phyloP scores from a whole-genome alignment of 2,888 invertebrate genomes.

The Neoaliturus tenellus region DNA sequence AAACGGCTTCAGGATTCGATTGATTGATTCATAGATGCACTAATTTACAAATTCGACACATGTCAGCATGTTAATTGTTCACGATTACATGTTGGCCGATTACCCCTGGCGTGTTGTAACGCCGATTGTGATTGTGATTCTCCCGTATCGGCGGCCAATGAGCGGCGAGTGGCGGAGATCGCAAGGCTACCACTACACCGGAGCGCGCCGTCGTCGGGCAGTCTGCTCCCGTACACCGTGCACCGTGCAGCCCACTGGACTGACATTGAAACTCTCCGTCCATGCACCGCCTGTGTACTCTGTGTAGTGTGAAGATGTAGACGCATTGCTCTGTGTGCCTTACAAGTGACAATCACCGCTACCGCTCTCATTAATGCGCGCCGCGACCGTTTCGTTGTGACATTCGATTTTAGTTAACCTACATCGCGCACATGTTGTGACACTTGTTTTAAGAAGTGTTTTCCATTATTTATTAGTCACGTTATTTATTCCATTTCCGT shows the following conservation, averaged over 20 bases:
- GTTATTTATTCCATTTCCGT: neutral
- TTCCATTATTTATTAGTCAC: neutral
- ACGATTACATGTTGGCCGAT: no score
- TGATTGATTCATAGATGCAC: no score
- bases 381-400: neutral
- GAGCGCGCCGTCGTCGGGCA: neutral
- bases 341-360: neutral
- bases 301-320: conserved; percentile 14
- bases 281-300: neutral
- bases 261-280: neutral
- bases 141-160: no score
- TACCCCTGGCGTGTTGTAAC: no score
- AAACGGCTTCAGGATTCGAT: no score
- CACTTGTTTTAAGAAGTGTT: neutral
- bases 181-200: no score
- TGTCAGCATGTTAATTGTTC: no score
- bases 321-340: neutral
- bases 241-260: neutral
- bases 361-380: neutral
- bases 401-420: neutral
- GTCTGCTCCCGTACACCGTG: neutral
- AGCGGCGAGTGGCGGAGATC: no score
- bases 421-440: neutral
- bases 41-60: no score
- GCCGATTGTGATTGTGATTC: no score